Percentiles rank a stretch among this genome's conserved stretches.
Evolutionary conservation across 2,113 vertebrate genomes (phyloP).

Genomic region (Salvator merianae): DNA sequence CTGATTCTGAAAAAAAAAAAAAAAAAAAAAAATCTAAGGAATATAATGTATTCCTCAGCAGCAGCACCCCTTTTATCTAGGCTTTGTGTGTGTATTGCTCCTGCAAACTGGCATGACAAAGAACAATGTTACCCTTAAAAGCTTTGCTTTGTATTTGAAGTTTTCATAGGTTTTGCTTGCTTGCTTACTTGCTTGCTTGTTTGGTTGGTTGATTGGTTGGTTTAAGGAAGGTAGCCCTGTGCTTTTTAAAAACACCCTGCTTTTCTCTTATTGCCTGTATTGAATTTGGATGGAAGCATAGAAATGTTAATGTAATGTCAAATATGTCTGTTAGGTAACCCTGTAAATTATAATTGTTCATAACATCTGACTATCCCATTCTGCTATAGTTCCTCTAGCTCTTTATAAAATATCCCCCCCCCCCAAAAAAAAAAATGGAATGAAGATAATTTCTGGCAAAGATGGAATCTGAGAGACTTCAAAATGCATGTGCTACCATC

Average conservation of each 20-base stretch:
- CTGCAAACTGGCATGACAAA: neutral
- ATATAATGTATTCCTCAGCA: neutral
- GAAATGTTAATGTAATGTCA: neutral
- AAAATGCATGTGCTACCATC: too few relatives aligned
- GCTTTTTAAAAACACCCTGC: neutral
- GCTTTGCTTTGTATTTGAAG: neutral
- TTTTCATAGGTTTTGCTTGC: neutral
- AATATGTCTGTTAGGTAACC: too few relatives aligned
- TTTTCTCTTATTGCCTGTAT: neutral
- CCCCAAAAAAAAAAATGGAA: too few relatives aligned
- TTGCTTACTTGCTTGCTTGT: too few relatives aligned
- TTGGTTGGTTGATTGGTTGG: too few relatives aligned
- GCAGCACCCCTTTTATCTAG: neutral
- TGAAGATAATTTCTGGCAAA: too few relatives aligned
- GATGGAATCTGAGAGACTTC: too few relatives aligned
- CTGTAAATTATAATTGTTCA: too few relatives aligned
- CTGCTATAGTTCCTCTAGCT: too few relatives aligned
- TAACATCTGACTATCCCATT: too few relatives aligned
- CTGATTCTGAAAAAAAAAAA: constrained; percentile 24
- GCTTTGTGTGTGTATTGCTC: constrained; percentile 7
- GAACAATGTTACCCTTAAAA: neutral
- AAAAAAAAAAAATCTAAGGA: constrained; percentile 35
- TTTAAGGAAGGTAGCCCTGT: neutral
- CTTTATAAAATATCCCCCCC: too few relatives aligned
- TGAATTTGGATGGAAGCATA: neutral